A percentile compares a stretch with the other conserved stretches of the same genome.
These are phyloP conservation scores for Rhagoletis pomonella DNA, from an alignment of 1,140 invertebrate genomes.

Conservation along the genomic window DNA sequence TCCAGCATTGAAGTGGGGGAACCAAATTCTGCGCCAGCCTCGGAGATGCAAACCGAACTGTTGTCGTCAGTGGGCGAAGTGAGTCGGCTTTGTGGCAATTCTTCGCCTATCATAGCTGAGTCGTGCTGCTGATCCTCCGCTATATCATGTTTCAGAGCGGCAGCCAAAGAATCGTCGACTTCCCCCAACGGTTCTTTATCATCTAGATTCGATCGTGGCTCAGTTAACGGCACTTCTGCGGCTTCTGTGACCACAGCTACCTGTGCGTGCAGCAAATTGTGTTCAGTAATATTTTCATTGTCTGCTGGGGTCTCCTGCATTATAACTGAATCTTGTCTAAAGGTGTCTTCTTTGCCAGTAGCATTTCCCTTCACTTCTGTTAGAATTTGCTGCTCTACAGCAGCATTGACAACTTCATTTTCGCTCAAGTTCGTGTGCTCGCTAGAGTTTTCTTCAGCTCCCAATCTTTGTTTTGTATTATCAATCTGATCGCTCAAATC, in stretches of 20 bases:
- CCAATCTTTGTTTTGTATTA: neutral
- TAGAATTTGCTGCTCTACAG: neutral
- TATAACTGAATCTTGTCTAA: neutral
- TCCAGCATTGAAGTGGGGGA: constrained; percentile 57
- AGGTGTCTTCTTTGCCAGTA: neutral
- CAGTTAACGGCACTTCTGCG: neutral
- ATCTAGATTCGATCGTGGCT: neutral
- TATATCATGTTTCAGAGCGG: neutral
- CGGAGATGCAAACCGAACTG: constrained; percentile 55
- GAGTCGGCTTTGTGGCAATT: constrained; percentile 8
- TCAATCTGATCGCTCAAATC: neutral
- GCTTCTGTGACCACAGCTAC: neutral
- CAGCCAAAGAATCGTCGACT: neutral
- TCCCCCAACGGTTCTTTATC: neutral
- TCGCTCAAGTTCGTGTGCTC: neutral
- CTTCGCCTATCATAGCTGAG: neutral
- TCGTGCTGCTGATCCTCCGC: neutral
- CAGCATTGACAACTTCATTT: neutral
- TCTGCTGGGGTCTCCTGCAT: neutral
- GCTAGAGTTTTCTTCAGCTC: neutral
- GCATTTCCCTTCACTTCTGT: neutral
- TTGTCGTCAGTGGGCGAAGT: constrained; percentile 56
- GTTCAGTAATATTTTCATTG: neutral
- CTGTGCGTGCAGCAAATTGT: neutral
- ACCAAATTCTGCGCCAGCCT: constrained; percentile 58